These are phyloP conservation scores for Python bivittatus DNA, from an alignment of 2,113 vertebrate species.

Conservation along the genomic window DNA sequence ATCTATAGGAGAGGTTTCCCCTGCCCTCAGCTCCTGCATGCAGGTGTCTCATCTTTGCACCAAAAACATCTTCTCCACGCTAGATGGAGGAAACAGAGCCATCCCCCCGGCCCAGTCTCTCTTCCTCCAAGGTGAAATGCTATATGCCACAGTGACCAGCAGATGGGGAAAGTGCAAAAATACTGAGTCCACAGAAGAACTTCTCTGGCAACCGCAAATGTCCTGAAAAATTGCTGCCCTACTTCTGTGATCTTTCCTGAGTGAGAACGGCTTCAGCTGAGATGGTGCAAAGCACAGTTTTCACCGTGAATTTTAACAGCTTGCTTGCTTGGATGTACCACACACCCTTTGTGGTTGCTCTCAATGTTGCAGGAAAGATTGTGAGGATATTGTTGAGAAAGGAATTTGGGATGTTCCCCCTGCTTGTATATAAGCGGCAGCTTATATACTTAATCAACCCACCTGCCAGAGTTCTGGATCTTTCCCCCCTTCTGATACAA, in stretches of 20 bases:
- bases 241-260: not conserved
- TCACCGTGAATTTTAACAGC: constrained; percentile 18
- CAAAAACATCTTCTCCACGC: not conserved
- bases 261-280: not conserved
- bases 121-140: not conserved
- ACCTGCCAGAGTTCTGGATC: not conserved
- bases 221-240: not conserved
- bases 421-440: not conserved
- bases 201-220: not conserved
- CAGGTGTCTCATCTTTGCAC: not conserved
- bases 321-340: not conserved
- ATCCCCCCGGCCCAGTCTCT: no score
- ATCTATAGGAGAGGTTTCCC: not conserved
- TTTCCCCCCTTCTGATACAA: no score
- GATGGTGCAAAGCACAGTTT: not conserved
- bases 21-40: not conserved
- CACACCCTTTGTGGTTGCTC: not conserved
- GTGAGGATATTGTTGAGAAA: constrained; percentile 2
- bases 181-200: not conserved
- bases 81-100: not conserved
- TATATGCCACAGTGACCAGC: not conserved
- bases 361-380: not conserved
- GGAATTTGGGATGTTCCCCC: constrained; percentile 2
- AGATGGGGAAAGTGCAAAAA: not conserved
- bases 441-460: not conserved